Base-by-base conservation (phyloP, 2,797 vertebrate genomes). In the Chelon labrosus region DNA sequence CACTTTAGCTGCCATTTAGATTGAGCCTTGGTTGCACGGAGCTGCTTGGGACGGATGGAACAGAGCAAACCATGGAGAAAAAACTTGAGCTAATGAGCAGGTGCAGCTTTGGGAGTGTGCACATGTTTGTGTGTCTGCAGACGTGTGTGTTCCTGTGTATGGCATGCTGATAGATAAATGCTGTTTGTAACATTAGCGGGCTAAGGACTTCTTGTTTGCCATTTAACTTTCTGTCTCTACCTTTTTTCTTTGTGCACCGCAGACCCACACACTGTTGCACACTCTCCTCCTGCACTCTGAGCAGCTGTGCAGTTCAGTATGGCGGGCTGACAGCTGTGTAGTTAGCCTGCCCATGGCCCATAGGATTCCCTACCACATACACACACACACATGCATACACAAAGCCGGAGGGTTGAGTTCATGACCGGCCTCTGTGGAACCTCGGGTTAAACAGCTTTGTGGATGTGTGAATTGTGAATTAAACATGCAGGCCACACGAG, bases 81-180 rank as follows among this genome's bases (percentile, higher is more conserved):
- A 65, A 73, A 60, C 67, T 82, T 77, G 51, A 80, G 75, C 79
- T 91, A 92, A 93, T 93, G 90, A 92, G 86, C 84, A 86, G 76
- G 77, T 84, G 78, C 63, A 44, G 58, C 74, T 84, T 65, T 42
- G 51, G 14, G 25, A 53, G 68, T 80, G 49, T 10, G 51, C 51
- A 8, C 47, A 46, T 10, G 35, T 47, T 5, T 55, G 14, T 37
- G 57, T 17, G 9, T 49, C 53, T 38, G 42, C 11, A 41, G 7
- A 19, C 53, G 35, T 46, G 35, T 16, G 10, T 50, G 50, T 59
- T 59, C 62, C 4, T 13, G 20, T 68, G 58, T 25, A 13, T 50
- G 56, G 53, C 59, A 19, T 73, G 62, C 39, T 77, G 65, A 83
- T 71, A 72, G 74, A 79, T 80, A 60, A 55, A 49, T 47, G 41